phyloP scores from a whole-genome alignment of 2,113 vertebrate genomes.

The Redunca redunca region DNA sequence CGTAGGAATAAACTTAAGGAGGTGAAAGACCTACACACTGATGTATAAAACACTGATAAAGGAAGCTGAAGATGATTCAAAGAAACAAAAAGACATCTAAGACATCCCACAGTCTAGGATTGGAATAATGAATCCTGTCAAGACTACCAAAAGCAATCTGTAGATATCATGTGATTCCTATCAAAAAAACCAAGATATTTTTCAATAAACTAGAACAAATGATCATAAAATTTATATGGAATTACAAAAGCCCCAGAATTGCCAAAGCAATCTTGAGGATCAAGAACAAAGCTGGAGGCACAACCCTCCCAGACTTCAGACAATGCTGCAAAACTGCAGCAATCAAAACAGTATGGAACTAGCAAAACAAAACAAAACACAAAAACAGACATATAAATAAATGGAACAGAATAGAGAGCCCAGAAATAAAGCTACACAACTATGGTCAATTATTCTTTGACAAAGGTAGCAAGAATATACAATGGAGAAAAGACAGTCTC shows the following conservation, averaged over 20 bases:
- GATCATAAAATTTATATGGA: background rate
- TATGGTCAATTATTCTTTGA: background rate
- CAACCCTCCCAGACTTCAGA: background rate
- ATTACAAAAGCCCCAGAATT: background rate
- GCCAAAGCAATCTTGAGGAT: background rate
- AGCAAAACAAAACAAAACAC: background rate
- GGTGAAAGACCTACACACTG: background rate
- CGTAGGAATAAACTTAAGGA: background rate
- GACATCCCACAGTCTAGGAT: background rate
- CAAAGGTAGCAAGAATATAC: background rate
- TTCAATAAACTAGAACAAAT: background rate
- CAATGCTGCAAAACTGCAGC: background rate
- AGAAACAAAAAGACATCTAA: background rate
- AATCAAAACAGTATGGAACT: background rate
- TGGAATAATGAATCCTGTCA: background rate
- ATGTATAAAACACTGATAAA: background rate
- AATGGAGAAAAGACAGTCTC: background rate
- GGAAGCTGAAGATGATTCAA: background rate
- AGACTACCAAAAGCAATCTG: background rate
- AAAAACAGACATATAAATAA: background rate
- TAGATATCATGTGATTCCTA: background rate
- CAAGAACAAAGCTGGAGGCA: background rate
- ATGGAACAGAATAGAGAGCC: background rate
- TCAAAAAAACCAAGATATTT: background rate
- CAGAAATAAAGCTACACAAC: background rate